A percentile compares a stretch with the other conserved stretches of the same genome.
Conservation (phyloP, 2,113 vertebrate genomes). For the Malurus cyaneus region DNA sequence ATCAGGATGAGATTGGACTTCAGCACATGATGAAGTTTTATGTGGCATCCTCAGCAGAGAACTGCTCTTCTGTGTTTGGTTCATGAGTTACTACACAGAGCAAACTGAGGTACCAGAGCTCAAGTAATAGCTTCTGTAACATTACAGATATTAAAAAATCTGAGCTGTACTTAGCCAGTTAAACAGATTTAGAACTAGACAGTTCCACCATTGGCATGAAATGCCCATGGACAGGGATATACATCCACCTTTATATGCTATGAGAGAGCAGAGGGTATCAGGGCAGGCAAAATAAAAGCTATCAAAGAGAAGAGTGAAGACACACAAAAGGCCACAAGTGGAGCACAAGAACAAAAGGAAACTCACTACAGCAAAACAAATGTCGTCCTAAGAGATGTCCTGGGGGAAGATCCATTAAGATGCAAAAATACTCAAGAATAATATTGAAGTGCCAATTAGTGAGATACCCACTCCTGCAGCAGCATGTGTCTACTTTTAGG, state of each 20-base stretch:
- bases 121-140: background rate
- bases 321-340: background rate
- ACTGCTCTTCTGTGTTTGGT: background rate
- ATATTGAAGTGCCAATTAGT: slow-evolving; percentile 26
- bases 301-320: background rate
- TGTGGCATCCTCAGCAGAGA: background rate
- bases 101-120: background rate
- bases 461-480: background rate
- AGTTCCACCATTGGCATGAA: background rate
- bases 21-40: background rate
- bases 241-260: background rate
- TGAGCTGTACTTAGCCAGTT: background rate
- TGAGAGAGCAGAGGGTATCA: background rate
- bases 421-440: background rate
- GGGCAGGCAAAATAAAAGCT: background rate
- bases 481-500: slow-evolving; percentile 3
- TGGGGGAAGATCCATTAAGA: background rate
- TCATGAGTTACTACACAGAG: background rate
- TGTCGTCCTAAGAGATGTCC: background rate
- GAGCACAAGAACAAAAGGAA: background rate
- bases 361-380: background rate
- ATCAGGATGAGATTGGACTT: background rate
- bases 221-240: background rate
- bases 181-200: background rate
- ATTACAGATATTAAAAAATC: background rate